A percentile compares a stretch with the other conserved stretches of the same genome.
phyloP scores from a whole-genome alignment of 2,888 invertebrate genomes.

The Andrena minutula region DNA sequence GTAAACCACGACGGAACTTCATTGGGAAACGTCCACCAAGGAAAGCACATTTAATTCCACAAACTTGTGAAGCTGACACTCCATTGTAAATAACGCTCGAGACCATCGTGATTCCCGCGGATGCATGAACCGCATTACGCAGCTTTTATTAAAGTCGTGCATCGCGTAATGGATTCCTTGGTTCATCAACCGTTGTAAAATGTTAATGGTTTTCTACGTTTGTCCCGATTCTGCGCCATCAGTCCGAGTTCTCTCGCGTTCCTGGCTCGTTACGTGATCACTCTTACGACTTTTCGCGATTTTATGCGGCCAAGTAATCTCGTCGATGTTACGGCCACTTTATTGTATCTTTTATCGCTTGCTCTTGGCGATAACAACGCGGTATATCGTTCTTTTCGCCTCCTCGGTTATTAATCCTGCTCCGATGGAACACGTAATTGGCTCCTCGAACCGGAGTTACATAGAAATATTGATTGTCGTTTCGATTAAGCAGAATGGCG shows the following conservation, averaged over 20 bases:
- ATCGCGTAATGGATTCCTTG: conserved; percentile 30
- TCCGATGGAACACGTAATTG: conserved; percentile 21
- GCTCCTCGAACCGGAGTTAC: conserved; percentile 1
- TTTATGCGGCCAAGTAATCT: conserved; percentile 23
- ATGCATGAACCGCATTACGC: conserved; percentile 20
- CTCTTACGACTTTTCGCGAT: not conserved
- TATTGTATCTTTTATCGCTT: conserved; percentile 19
- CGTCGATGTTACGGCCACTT: conserved; percentile 7
- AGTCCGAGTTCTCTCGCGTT: not conserved
- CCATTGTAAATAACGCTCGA: conserved; percentile 2
- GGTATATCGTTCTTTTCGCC: conserved; percentile 23
- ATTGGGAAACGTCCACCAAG: too few species aligned
- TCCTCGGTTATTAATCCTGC: conserved; percentile 22
- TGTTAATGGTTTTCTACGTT: conserved; percentile 9
- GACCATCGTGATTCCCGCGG: not conserved
- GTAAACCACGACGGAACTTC: too few species aligned
- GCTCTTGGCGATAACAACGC: conserved; percentile 15
- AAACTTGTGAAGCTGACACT: not conserved
- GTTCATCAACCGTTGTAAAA: conserved; percentile 23
- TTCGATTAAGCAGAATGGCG: conserved; percentile 3
- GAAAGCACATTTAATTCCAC: too few species aligned
- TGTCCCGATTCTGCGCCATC: conserved; percentile 17
- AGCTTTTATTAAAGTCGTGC: conserved; percentile 9
- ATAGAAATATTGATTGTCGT: conserved; percentile 8
- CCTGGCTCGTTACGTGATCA: conserved; percentile 19